Percentiles rank a stretch among this genome's conserved stretches.
These are phyloP conservation scores for Hyphantria cunea DNA, from an alignment of 1,140 invertebrate genomes.

Conservation along the genomic window DNA sequence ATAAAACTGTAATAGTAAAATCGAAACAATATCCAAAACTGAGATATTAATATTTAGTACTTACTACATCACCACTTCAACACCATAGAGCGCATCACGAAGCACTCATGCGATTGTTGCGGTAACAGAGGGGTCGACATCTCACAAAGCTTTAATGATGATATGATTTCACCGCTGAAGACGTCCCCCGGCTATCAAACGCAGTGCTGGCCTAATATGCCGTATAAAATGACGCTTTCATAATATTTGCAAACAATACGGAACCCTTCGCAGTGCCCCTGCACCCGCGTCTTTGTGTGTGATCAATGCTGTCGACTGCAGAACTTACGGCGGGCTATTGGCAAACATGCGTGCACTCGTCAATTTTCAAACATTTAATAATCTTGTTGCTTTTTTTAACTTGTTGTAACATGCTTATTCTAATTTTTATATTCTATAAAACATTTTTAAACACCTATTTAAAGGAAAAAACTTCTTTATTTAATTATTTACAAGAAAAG, in stretches of 20 bases:
- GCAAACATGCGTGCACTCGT: constrained; percentile 27
- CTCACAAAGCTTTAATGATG: constrained; percentile 65
- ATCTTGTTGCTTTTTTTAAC: constrained; percentile 16
- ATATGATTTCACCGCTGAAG: constrained; percentile 68
- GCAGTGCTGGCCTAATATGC: constrained; percentile 71
- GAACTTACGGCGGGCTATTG: constrained; percentile 51
- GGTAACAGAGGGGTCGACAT: constrained; percentile 27
- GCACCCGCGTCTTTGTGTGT: constrained; percentile 52
- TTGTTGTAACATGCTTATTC: neutral
- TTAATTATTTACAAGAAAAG: too few relatives aligned
- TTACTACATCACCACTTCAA: constrained; percentile 35
- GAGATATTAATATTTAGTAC: too few relatives aligned
- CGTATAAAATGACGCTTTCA: constrained; percentile 80
- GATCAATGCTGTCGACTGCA: constrained; percentile 61
- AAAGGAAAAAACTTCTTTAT: too few relatives aligned
- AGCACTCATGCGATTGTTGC: neutral
- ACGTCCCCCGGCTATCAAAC: constrained; percentile 69
- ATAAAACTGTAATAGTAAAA: too few relatives aligned
- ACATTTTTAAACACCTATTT: too few relatives aligned
- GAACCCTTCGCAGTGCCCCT: constrained; percentile 62
- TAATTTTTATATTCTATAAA: too few relatives aligned
- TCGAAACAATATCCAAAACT: too few relatives aligned
- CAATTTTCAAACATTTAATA: constrained; percentile 45
- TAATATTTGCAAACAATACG: constrained; percentile 79
- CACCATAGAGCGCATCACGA: neutral